Evolutionary conservation across 2,113 vertebrate genomes (phyloP), one percentile per base, ranked within the genome.

Genomic region (Columbina picui): DNA sequence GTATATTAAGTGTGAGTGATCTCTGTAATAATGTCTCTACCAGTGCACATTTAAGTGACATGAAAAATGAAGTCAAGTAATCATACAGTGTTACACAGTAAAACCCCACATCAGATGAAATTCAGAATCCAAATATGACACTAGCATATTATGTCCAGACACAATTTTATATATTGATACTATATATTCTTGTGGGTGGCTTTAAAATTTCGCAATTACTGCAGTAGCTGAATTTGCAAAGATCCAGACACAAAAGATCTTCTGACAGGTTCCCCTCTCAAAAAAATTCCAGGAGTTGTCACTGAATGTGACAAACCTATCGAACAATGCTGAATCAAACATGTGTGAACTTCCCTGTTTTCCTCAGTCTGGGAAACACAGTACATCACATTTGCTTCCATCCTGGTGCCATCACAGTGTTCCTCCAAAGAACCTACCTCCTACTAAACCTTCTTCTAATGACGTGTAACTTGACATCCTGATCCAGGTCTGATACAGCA

Each of bases 101-200:
- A 36, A 77, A 6, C 5, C n/a, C 10, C 8, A 27, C 6, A 52
- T 15, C 22, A 81, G n/a, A 57, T 14, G 8, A 87, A 56, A 67
- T 56, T 26, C 36, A 41, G 30, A 85, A 6, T 47, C n/a, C 29
- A 43, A 26, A 53, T 2, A 22, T 14, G 15, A 61, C 4, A 41
- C 12, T 26, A 38, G 6, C 1, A 22, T 36, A 52, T 30, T 57
- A 67, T 18, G 6, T 14, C 30, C 26, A 49, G 22, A 55, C 21
- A 59, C 9, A 55, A 68, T 34, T 38, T 50, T 55, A 49, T 16
- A 3, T 41, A 57, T 34, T 65, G 52, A 45, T 26, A 34, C 14
- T 47, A 25, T 2, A 45, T 17, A 30, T 9, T 22, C 23, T n/a
- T 5, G 5, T 3, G 4, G 2, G 5, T 3, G 7, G 16, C 13